Base-by-base conservation (phyloP, 2,797 vertebrate species). In the Peromyscus eremicus region DNA sequence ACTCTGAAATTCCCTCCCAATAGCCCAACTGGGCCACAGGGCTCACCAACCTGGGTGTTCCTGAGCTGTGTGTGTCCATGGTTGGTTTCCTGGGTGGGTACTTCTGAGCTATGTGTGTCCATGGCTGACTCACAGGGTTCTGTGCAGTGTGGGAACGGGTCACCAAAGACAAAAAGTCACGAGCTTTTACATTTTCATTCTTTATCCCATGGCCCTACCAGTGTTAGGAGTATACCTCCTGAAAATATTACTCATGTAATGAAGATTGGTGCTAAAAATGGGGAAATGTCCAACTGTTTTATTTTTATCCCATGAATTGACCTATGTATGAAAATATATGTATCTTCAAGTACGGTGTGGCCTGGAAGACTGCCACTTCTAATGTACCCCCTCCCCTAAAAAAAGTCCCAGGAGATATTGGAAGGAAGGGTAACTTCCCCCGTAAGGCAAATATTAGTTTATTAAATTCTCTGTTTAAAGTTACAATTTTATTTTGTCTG, bases 401-500 rank as follows among this genome's bases (percentile, higher is more conserved):
- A 40, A 34, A 25, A 40, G 5, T 23, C 12, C 23, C 29, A 34
- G 60, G 27, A 93, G 40, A 73, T 76, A 92, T 12, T 81, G n/a
- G n/a, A 32, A 21, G 40, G 76, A 25, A 85, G 52, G 66, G 62
- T 83, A 11, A 60, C 62, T 94, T 37, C 49, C 14, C n/a, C 64
- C 19, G 73, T n/a, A 34, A 6, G 57, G 1, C 25, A 2, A 4
- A 13, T 83, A 93, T 43, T 46, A n/a, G 8, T 29, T 73, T 46
- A 89, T 94, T 52, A 93, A 23, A 79, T 94, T 91, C 68, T 52
- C 52, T 52, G 52, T 52, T 52, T 14, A 52, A 52, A 90, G 46
- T 85, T 57, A 77, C 40, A 83, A 25, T 73, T 93, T 66, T 71
- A 14, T 37, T 96, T 91, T 95, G 40, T 92, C 46, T 95, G 68